phyloP scores from a whole-genome alignment of 2,113 vertebrate species.

The Tinamus guttatus region DNA sequence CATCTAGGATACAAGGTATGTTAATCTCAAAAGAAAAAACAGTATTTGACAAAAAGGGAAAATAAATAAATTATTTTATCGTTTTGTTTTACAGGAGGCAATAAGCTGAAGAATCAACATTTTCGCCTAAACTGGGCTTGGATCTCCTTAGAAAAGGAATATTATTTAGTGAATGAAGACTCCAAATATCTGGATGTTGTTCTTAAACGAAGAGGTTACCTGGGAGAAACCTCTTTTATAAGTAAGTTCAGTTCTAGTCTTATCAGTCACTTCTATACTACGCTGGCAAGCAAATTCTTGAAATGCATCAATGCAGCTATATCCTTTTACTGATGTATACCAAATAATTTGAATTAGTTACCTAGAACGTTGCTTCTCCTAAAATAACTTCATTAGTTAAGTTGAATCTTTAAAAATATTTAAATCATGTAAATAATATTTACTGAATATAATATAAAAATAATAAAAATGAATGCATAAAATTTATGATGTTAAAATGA shows the following conservation, averaged over 20 bases:
- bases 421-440: neutral
- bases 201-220: constrained; percentile 90
- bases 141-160: constrained; percentile 93
- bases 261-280: neutral
- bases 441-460: neutral
- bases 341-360: neutral
- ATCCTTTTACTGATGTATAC: neutral
- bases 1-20: neutral
- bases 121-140: constrained; percentile 95
- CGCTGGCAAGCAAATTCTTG: neutral
- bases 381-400: neutral
- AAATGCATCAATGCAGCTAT: neutral
- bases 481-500: neutral
- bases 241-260: constrained; percentile 81
- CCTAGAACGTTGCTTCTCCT: neutral
- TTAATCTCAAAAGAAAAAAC: constrained; percentile 3
- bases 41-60: constrained; percentile 54
- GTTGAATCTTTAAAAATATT: neutral
- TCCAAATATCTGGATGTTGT: constrained; percentile 89
- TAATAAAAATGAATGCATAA: neutral
- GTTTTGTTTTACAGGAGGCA: constrained; percentile 86
- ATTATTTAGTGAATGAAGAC: constrained; percentile 91
- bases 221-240: constrained; percentile 95
- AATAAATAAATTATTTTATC: neutral
- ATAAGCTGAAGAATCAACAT: constrained; percentile 90